Percentiles rank a stretch among this genome's conserved stretches.
Evolutionary conservation across 2,888 invertebrate species (phyloP).

Genomic region (Ochropleura leucogaster): DNA sequence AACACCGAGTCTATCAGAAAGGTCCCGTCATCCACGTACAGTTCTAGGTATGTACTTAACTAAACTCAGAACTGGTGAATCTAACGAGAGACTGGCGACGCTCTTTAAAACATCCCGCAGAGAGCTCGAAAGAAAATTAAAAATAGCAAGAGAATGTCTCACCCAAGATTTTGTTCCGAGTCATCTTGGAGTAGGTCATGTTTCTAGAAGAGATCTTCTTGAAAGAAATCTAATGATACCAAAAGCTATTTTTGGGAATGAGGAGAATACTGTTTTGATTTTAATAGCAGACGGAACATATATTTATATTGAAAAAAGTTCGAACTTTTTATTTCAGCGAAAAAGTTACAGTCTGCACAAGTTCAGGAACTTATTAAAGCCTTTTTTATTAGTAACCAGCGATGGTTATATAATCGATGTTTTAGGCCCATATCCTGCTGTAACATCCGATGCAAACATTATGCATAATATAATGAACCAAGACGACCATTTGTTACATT

Average conservation of each 20-base stretch:
- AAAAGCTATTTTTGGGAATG: constrained; percentile 11
- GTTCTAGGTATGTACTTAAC: constrained; percentile 13
- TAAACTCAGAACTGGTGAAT: constrained; percentile 13
- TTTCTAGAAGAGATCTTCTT: constrained; percentile 1
- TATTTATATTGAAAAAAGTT: neutral
- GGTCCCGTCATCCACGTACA: constrained; percentile 27
- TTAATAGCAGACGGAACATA: constrained; percentile 15
- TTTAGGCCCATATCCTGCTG: constrained; percentile 4
- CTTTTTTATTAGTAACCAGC: constrained; percentile 6
- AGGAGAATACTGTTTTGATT: constrained; percentile 4
- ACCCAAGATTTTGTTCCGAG: constrained; percentile 1
- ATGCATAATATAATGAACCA: neutral
- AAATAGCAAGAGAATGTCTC: constrained; percentile 7
- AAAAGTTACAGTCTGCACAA: constrained; percentile 2
- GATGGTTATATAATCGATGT: constrained; percentile 5
- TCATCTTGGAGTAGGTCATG: neutral
- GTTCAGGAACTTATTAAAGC: constrained; percentile 13
- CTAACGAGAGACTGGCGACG: constrained; percentile 3
- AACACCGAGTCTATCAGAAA: constrained; percentile 31
- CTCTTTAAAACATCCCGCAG: neutral
- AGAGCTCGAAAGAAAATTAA: constrained; percentile 7
- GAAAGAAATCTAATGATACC: constrained; percentile 5
- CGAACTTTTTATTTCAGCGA: too few species aligned
- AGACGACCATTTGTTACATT: neutral
- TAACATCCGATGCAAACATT: neutral